Evolutionary conservation across 2,797 vertebrate species (phyloP).

Genomic region (Ambastaia sidthimunki): DNA sequence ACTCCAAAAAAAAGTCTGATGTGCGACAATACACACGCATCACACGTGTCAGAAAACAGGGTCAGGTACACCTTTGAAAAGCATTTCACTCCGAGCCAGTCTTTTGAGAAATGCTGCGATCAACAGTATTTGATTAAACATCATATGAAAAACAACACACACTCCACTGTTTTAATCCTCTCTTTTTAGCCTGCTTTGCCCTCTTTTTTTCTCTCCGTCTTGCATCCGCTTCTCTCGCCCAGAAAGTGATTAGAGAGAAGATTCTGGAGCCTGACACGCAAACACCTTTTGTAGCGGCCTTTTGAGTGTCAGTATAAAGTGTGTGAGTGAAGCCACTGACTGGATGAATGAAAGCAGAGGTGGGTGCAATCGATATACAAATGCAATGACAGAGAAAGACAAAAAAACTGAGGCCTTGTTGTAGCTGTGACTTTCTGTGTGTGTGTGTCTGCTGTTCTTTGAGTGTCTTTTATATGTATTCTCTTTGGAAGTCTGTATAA

Average conservation of each 20-base stretch:
- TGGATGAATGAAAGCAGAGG: conserved; percentile 48
- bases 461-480: conserved; percentile 41
- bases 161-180: conserved; percentile 27
- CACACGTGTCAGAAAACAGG: conserved; percentile 48
- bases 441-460: conserved; percentile 49
- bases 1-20: conserved; percentile 25
- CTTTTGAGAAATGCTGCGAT: conserved; percentile 43
- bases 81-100: conserved; percentile 16
- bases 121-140: conserved; percentile 52
- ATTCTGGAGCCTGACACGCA: conserved; percentile 50
- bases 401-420: conserved; percentile 39
- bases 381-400: conserved; percentile 47
- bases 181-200: conserved; percentile 8
- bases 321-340: conserved; percentile 56
- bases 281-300: conserved; percentile 58
- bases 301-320: conserved; percentile 62
- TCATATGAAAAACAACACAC: conserved; percentile 39
- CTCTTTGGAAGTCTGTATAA: conserved; percentile 33
- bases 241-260: conserved; percentile 51
- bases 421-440: conserved; percentile 53
- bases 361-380: conserved; percentile 52
- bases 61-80: conserved; percentile 47
- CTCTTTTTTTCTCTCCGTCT: conserved; percentile 4
- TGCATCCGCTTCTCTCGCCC: neutral
- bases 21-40: conserved; percentile 37